Base-by-base conservation (phyloP, 2,797 vertebrate species). In the Percopsis omiscomaycus region DNA sequence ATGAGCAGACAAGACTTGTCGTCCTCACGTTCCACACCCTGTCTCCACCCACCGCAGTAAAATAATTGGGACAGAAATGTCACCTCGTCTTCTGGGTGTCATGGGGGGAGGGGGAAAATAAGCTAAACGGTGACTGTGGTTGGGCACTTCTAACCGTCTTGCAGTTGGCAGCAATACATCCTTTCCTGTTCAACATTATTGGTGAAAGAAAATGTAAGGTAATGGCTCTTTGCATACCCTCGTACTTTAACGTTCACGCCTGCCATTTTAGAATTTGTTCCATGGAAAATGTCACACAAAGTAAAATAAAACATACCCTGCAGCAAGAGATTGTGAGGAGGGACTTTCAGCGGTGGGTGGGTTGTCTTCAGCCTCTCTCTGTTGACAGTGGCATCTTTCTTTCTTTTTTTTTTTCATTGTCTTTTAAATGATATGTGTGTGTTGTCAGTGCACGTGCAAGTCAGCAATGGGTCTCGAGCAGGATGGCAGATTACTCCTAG, bases 351-450 rank as follows among this genome's bases (percentile, higher is more conserved):
- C 65, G 72, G 61, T 42, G 69, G 78, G 71, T 68, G 77, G 51
- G 61, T 76, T 66, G 66, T 73, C 72, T 75, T 82, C 73, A 86
- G 87, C 80, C 84, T 91, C 92, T 93, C 86, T 92, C 90, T 92
- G 87, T 89, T 59, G 87, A 91, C 81, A 59, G 92, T 91, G 90
- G 85, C 74, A 58, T 81, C 80, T 37, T 57, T 16, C 11, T 15
- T 15, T 37, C 8, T 45, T 15, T 57, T 3, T 44, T 42, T 57
- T 86, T 74, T 77, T 62, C 56, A 68, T 63, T 60, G 64, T 74
- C 75, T 57, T 66, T 73, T 70, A 22, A 22, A 55, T 70, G 69
- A 44, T 64, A 10, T 62, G 73, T 79, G 69, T 83, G 79, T 77
- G 4, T 83, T 50, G 59, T 55, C 37, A 22, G 64, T 51, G 32